Evolutionary conservation across 1,140 invertebrate genomes (phyloP), one percentile per base, ranked within the genome.

Genomic region (Elysia chlorotica): DNA sequence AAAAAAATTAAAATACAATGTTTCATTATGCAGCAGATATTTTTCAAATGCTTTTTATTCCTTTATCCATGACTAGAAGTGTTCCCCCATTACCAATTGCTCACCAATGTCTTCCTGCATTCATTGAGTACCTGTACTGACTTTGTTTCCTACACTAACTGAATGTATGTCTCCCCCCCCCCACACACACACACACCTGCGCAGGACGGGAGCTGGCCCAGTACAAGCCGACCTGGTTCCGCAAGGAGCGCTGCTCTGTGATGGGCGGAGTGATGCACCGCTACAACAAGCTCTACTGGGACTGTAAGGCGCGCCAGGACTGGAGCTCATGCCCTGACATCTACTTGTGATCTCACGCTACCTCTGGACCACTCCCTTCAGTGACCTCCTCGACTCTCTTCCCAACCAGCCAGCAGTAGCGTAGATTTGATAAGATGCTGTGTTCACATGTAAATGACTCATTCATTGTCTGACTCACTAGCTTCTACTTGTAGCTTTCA

Each of bases 321-420:
- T 99, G 97, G 96, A 87, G 90, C 33, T 89, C 86, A 81, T 99
- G 97, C 91, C 96, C 96, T 28, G 92, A 97, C 85, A 99, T 99
- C 87, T 99, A 67, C 59, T 78, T 80, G 68, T 78, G 77, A 78
- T 74, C 37, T 21, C 36, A 71, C 28, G 68, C 68, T 57, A 54
- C 54, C n/a, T 6, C 56, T n/a, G 10, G n/a, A 48, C 10, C 41
- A 10, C 41, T 48, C 41, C n/a, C n/a, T n/a, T n/a, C n/a, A n/a
- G n/a, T n/a, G n/a, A n/a, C n/a, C n/a, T n/a, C n/a, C n/a, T n/a
- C n/a, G n/a, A n/a, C n/a, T n/a, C n/a, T n/a, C n/a, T n/a, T n/a
- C n/a, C n/a, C n/a, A n/a, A n/a, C n/a, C n/a, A n/a, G n/a, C n/a
- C n/a, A n/a, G n/a, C n/a, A n/a, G n/a, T n/a, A n/a, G n/a, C n/a